Evolutionary conservation across 2,113 vertebrate genomes (phyloP).

Genomic region (Heterotis niloticus): DNA sequence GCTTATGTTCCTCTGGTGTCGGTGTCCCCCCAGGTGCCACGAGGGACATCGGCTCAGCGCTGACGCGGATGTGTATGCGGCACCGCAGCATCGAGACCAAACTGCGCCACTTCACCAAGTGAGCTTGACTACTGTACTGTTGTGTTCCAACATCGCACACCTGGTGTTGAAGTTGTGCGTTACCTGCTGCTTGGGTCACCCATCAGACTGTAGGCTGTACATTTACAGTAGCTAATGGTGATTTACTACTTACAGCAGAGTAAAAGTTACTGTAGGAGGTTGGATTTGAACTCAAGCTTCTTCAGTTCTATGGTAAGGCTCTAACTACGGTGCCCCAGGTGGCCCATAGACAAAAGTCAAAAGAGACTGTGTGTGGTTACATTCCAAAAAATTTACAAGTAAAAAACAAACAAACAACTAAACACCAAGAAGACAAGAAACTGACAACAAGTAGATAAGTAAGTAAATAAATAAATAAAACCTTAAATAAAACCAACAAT

Average conservation of each 20-base stretch:
- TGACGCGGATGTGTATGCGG: slow-evolving; percentile 97
- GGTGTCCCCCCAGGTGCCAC: slow-evolving; percentile 76
- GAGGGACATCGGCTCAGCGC: slow-evolving; percentile 88
- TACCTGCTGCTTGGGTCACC: too few species aligned
- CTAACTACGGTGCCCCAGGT: not conserved
- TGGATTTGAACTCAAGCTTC: too few species aligned
- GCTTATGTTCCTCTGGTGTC: slow-evolving; percentile 1
- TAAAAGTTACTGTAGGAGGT: not conserved
- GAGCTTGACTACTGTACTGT: slow-evolving; percentile 42
- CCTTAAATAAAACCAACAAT: not conserved
- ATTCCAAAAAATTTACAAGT: too few species aligned
- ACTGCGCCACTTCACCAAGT: slow-evolving; percentile 97
- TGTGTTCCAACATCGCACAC: too few species aligned
- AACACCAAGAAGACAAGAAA: too few species aligned
- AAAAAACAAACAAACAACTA: not conserved
- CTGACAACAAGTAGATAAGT: not conserved
- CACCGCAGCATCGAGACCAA: slow-evolving; percentile 98
- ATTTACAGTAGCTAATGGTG: not conserved
- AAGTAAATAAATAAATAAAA: too few species aligned
- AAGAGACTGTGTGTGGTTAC: too few species aligned
- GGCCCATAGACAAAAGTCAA: too few species aligned
- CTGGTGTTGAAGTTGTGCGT: too few species aligned
- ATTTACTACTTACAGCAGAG: not conserved
- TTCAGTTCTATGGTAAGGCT: not conserved
- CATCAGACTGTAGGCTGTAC: too few species aligned